phyloP scores from a whole-genome alignment of 2,113 vertebrate species.

The Myrmecobius fasciatus region DNA sequence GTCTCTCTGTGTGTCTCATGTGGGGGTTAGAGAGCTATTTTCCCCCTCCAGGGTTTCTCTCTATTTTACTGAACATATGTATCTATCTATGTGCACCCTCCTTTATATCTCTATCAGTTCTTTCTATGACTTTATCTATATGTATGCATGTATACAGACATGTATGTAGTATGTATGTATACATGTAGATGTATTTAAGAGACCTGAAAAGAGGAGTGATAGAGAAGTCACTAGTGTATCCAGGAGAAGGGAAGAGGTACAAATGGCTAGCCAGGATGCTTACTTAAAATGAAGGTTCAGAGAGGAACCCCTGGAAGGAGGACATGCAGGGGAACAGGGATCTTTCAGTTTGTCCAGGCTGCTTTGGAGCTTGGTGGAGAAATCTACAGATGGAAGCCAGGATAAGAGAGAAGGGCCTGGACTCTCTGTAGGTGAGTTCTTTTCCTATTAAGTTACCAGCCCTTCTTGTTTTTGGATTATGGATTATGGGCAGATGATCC shows the following conservation, averaged over 20 bases:
- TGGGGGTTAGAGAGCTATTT: not conserved
- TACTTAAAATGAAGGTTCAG: not conserved
- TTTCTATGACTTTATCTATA: not conserved
- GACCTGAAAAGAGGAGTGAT: not conserved
- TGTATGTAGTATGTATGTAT: not conserved
- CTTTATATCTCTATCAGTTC: not conserved
- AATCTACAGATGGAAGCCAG: not conserved
- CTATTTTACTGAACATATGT: not conserved
- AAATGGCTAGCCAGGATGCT: not conserved
- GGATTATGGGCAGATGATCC: not conserved
- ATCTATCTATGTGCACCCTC: not conserved
- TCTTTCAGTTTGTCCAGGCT: not conserved
- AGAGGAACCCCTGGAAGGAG: not conserved
- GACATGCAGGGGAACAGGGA: not conserved
- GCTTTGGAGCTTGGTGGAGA: not conserved
- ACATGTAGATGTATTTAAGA: not conserved
- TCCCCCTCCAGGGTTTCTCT: not conserved
- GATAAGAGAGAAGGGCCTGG: not conserved
- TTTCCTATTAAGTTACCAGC: not conserved
- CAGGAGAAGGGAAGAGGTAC: not conserved
- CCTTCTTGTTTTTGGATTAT: not conserved
- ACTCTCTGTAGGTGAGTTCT: fast-evolving
- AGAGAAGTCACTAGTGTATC: not conserved
- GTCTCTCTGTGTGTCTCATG: not conserved
- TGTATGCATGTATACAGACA: not conserved